phyloP scores from a whole-genome alignment of 2,888 invertebrate genomes.

The Spisula solida region DNA sequence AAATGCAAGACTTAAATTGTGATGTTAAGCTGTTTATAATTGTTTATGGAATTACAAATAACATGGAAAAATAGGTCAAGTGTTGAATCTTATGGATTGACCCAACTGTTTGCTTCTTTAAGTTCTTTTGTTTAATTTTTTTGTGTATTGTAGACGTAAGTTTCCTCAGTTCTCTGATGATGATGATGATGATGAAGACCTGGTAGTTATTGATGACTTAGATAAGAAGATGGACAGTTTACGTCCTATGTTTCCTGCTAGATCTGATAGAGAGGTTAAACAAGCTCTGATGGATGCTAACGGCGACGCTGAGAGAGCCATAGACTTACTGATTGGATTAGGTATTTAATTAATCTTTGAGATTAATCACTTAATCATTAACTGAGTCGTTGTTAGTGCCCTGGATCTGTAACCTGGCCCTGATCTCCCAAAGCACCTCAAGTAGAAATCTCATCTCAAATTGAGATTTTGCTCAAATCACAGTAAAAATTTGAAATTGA shows the following conservation, averaged over 20 bases:
- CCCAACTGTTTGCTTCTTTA: not conserved
- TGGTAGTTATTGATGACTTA: conserved; percentile 43
- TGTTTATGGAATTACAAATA: not conserved
- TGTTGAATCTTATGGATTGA: not conserved
- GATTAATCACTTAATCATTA: too few relatives aligned
- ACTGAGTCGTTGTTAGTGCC: too few relatives aligned
- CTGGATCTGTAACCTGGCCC: too few relatives aligned
- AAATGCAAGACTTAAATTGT: not conserved
- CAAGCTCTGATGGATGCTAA: conserved; percentile 52
- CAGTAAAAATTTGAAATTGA: too few relatives aligned
- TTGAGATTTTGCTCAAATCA: too few relatives aligned
- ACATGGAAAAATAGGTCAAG: not conserved
- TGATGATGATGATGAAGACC: conserved; percentile 43
- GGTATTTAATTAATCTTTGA: too few relatives aligned
- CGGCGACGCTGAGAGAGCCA: conserved; percentile 62
- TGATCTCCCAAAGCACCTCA: too few relatives aligned
- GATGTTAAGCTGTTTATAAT: not conserved
- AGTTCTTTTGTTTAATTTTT: too few relatives aligned
- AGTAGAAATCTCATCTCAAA: too few relatives aligned
- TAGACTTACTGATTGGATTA: conserved; percentile 62
- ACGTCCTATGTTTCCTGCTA: conserved; percentile 59
- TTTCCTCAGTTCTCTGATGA: conserved; percentile 59
- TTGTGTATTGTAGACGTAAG: conserved; percentile 18
- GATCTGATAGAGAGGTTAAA: conserved; percentile 49
- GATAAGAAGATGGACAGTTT: conserved; percentile 55